Conservation (phyloP, 2,888 invertebrate genomes). For the Polymixis lichenea region DNA sequence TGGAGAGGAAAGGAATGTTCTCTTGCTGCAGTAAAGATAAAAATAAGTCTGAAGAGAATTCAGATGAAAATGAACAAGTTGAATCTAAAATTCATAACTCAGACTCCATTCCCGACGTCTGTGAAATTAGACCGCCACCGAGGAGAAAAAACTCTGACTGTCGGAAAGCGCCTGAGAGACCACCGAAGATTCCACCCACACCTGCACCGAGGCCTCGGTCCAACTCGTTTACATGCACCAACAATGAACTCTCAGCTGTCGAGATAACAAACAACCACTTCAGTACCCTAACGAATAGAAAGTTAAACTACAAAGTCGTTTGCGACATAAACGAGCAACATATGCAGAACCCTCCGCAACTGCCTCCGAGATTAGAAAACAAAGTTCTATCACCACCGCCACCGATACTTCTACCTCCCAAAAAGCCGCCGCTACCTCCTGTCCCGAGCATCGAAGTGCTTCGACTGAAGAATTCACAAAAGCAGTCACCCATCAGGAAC, state of each 20-base stretch:
- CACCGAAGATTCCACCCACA: constrained; percentile 91
- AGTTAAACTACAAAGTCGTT: constrained; percentile 85
- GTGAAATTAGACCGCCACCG: constrained; percentile 92
- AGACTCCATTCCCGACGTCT: constrained; percentile 86
- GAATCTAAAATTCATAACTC: constrained; percentile 83
- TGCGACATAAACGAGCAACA: constrained; percentile 86
- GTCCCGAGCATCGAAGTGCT: constrained; percentile 92
- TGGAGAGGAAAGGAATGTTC: constrained; percentile 93
- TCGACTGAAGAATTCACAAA: constrained; percentile 89
- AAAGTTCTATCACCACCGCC: constrained; percentile 86
- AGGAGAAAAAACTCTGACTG: constrained; percentile 90
- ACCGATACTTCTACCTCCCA: constrained; percentile 91
- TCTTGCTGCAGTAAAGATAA: constrained; percentile 93
- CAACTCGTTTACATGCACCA: constrained; percentile 88
- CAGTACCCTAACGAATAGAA: constrained; percentile 86
- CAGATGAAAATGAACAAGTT: constrained; percentile 84
- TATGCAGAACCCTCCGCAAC: constrained; percentile 85
- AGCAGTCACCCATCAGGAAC: constrained; percentile 85
- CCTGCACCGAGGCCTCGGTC: constrained; percentile 90
- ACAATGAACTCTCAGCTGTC: constrained; percentile 85
- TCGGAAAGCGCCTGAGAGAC: constrained; percentile 92
- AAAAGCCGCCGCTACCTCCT: constrained; percentile 94
- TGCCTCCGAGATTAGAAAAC: constrained; percentile 88
- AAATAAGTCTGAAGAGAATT: constrained; percentile 88
- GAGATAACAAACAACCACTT: constrained; percentile 86